A percentile compares a stretch with the other conserved stretches of the same genome.
Conservation (phyloP, 2,797 vertebrate species). For the Periophthalmus magnuspinnatus region DNA sequence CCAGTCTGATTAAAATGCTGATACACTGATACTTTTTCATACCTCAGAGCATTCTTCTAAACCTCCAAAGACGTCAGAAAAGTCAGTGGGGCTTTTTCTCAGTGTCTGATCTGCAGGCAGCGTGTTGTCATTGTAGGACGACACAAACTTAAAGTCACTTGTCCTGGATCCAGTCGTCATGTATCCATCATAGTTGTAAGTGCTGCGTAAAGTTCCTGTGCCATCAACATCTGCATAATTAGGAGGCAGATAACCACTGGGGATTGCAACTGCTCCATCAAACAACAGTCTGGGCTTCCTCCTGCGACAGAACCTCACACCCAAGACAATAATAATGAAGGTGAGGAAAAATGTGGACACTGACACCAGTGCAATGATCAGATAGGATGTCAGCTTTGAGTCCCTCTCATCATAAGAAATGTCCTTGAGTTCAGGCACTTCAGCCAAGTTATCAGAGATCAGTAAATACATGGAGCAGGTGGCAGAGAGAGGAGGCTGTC, state of each 20-base stretch:
- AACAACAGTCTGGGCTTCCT: conserved; percentile 54
- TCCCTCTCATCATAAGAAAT: conserved; percentile 70
- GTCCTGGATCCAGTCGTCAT: conserved; percentile 54
- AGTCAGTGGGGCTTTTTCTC: conserved; percentile 30
- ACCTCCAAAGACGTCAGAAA: conserved; percentile 19
- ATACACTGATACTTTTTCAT: too few relatives aligned
- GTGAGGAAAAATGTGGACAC: conserved; percentile 82
- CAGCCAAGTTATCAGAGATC: conserved; percentile 73
- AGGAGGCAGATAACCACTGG: conserved; percentile 61
- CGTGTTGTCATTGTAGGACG: conserved; percentile 29
- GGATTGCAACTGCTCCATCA: conserved; percentile 41
- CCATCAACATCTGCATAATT: conserved; percentile 58
- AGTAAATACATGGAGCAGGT: conserved; percentile 69
- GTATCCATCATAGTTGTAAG: conserved; percentile 65
- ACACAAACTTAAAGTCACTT: conserved; percentile 57
- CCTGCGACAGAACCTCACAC: conserved; percentile 55
- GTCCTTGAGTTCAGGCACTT: conserved; percentile 76
- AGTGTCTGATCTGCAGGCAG: conserved; percentile 46
- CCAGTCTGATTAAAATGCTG: too few relatives aligned
- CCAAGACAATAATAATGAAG: conserved; percentile 53
- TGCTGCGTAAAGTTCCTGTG: conserved; percentile 44
- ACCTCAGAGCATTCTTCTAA: neutral
- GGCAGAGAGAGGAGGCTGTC: conserved; percentile 67
- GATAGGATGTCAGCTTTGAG: conserved; percentile 81
- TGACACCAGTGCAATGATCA: conserved; percentile 80